These are phyloP conservation scores for Cepphus grylle DNA, from an alignment of 2,113 vertebrate species.

Conservation along the genomic window DNA sequence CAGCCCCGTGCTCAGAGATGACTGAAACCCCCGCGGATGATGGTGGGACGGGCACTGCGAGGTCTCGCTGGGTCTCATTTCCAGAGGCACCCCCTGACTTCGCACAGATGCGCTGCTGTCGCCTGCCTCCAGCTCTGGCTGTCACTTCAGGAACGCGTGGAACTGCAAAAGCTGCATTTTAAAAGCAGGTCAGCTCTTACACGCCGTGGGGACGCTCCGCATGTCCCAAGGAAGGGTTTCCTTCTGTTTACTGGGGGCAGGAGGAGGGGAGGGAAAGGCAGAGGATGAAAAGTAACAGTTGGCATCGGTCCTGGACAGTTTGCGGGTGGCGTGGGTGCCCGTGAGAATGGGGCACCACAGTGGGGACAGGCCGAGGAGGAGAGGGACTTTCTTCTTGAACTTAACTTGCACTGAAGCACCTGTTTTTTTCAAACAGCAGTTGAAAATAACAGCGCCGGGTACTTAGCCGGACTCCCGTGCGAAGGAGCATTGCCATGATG, in stretches of 20 bases:
- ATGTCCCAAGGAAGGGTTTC: neutral
- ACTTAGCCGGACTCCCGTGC: too few relatives aligned
- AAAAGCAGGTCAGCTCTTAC: neutral
- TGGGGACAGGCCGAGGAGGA: neutral
- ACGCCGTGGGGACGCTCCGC: rapidly evolving
- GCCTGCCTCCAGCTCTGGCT: neutral
- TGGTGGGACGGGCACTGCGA: neutral
- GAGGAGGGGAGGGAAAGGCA: neutral
- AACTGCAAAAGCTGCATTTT: neutral
- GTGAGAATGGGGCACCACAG: rapidly evolving
- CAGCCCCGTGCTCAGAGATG: neutral
- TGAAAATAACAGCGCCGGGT: neutral
- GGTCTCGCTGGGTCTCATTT: neutral
- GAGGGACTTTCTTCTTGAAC: neutral
- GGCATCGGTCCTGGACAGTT: neutral
- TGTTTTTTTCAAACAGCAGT: neutral
- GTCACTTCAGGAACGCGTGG: rapidly evolving
- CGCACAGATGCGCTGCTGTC: neutral
- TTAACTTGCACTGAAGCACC: neutral
- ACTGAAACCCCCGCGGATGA: rapidly evolving
- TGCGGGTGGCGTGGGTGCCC: neutral
- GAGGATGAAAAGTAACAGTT: neutral
- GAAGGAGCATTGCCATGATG: neutral
- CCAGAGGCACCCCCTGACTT: neutral
- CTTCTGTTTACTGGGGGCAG: neutral